phyloP scores from a whole-genome alignment of 2,888 invertebrate genomes.

The Apodemia duryi region DNA sequence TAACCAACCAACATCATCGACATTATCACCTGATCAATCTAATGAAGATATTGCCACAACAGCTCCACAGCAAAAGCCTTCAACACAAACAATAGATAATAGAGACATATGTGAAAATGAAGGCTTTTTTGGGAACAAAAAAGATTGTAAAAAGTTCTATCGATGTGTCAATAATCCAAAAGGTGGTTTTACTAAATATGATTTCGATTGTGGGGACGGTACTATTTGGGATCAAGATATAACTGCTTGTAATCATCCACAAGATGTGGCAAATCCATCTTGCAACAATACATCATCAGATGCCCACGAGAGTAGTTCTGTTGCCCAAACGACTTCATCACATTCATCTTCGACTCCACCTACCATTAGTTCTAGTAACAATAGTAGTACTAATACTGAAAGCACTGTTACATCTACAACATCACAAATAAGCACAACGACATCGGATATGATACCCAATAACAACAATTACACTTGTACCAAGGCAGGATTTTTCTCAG shows the following conservation, averaged over 20 bases:
- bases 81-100: constrained; percentile 2
- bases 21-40: constrained; percentile 32
- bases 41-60: background rate
- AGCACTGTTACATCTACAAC: constrained; percentile 29
- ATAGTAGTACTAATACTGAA: constrained; percentile 27
- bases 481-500: constrained; percentile 80
- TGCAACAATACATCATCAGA: constrained; percentile 36
- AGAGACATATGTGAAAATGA: constrained; percentile 14
- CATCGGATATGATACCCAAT: constrained; percentile 44
- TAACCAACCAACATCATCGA: constrained; percentile 31
- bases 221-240: constrained; percentile 80
- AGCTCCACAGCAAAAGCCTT: background rate
- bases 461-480: constrained; percentile 62
- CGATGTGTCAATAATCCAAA: constrained; percentile 79
- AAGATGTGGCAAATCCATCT: constrained; percentile 58
- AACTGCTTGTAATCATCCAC: constrained; percentile 73
- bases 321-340: constrained; percentile 23
- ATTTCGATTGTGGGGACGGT: constrained; percentile 78
- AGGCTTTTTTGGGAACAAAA: constrained; percentile 18
- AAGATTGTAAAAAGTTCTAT: constrained; percentile 31
- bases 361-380: constrained; percentile 20
- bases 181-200: constrained; percentile 64
- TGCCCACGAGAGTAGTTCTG: background rate
- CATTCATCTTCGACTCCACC: constrained; percentile 26
- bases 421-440: constrained; percentile 32